These are phyloP conservation scores for Otocyon megalotis DNA, from an alignment of 2,113 vertebrate genomes.

Conservation along the genomic window DNA sequence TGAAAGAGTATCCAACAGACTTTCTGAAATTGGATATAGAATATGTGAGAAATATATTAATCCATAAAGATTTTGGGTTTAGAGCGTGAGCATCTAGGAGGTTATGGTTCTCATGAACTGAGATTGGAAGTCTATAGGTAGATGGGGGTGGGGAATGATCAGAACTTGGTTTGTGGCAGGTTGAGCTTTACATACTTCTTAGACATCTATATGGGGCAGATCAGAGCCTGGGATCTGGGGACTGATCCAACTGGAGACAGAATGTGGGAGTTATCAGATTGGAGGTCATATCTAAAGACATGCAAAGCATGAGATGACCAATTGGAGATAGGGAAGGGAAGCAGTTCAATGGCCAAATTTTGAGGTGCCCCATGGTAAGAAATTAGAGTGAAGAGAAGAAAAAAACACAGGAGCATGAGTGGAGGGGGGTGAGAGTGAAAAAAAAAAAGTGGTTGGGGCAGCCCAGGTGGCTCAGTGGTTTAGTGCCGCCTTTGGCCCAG, in stretches of 20 bases:
- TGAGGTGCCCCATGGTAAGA: neutral
- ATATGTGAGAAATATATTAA: neutral
- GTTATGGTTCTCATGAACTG: neutral
- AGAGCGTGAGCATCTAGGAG: neutral
- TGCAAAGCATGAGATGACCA: neutral
- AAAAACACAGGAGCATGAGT: neutral
- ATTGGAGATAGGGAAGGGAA: neutral
- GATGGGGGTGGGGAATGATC: neutral
- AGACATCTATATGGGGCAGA: neutral
- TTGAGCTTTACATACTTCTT: neutral
- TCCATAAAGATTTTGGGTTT: neutral
- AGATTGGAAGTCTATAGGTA: neutral
- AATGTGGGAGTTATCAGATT: neutral
- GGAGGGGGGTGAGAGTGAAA: neutral
- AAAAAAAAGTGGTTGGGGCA: too few relatives aligned
- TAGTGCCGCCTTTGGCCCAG: too few relatives aligned
- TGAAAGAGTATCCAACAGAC: neutral
- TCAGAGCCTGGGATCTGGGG: neutral
- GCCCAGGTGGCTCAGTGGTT: too few relatives aligned
- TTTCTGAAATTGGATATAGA: neutral
- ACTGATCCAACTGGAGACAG: neutral
- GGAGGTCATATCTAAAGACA: neutral
- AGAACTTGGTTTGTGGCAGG: neutral
- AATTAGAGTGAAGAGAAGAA: neutral
- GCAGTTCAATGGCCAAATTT: neutral